Conservation (phyloP, 2,113 vertebrate genomes). For the Pan paniscus region DNA sequence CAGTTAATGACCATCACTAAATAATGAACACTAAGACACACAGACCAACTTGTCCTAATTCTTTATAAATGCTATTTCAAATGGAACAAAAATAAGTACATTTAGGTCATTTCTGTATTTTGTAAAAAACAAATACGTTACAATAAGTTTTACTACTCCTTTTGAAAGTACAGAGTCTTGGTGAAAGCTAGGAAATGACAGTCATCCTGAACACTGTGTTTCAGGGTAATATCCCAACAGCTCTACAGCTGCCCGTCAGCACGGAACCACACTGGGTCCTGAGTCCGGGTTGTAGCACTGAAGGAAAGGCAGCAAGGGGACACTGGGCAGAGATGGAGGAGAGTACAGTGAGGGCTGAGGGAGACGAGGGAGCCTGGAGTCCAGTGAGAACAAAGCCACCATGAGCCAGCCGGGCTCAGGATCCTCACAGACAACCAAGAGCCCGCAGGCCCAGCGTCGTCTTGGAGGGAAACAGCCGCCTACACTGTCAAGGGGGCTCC, state of each 20-base stretch:
- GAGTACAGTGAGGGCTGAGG: too few species aligned
- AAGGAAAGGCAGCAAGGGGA: too few species aligned
- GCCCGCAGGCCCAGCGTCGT: accelerated
- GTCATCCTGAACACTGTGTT: accelerated
- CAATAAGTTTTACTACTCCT: background rate
- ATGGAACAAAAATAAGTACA: background rate
- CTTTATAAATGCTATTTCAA: background rate
- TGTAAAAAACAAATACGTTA: background rate
- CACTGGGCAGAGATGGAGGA: accelerated
- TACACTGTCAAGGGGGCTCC: accelerated
- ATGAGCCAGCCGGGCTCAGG: accelerated
- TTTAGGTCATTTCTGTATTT: background rate
- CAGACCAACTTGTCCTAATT: too few species aligned
- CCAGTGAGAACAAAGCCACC: background rate
- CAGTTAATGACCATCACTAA: too few species aligned
- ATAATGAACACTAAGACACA: background rate
- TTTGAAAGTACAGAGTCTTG: background rate
- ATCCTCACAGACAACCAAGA: background rate
- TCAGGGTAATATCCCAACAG: background rate
- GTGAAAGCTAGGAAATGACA: background rate
- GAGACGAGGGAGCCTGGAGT: accelerated
- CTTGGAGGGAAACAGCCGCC: accelerated
- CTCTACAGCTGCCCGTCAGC: too few species aligned
- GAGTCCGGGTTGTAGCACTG: accelerated
- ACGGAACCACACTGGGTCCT: background rate